Evolutionary conservation across 2,113 vertebrate genomes (phyloP), one percentile per base, ranked within the genome.

Genomic region (Tachysurus fulvidraco): DNA sequence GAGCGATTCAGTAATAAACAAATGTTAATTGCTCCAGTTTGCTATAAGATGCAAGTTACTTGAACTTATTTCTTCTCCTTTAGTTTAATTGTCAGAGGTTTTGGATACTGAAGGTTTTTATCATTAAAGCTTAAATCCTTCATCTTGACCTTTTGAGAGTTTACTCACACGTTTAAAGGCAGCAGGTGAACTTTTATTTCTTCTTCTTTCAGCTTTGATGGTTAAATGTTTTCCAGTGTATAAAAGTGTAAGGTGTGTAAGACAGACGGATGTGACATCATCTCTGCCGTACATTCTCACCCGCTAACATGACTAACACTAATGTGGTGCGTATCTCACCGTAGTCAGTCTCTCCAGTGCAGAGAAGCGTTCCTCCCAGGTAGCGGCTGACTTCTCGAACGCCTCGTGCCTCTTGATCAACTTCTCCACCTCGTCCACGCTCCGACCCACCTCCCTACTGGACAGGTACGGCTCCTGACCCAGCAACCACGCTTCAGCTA

Each of bases 401-500:
- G 98, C 98, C 91, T 99, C 98, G 0, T 99, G 98, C 30, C 98
- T 94, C 90, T 99, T 99, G 93, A 99, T 98, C 79, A 99, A 93
- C 79, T 98, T 98, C 93, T 99, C 98, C 89, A 99, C 98, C 90
- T 99, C 97, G 1, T 98, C 98, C 69, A 99, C 98, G 0, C 97
- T 99, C 91, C 96, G 96, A 5, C 98, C 98, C 60, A 99, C 93
- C 91, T 97, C 97, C 28, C 96, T 94, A 86, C 97, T 96, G 80
- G 97, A 98, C 10, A 99, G 94, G 92, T 99, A 98, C 0, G 98
- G 97, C 91, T 99, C 98, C 94, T 99, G 97, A 0, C 97, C 97
- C 80, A 98, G 94, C 90, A 99, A 94, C 98, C 98, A 99, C n/a
- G 98, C 97, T 92, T 99, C 98, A 0, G 98, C 98, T 90, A 99